Evolutionary conservation across 2,113 vertebrate species (phyloP).

Genomic region (Zapus hudsonius): DNA sequence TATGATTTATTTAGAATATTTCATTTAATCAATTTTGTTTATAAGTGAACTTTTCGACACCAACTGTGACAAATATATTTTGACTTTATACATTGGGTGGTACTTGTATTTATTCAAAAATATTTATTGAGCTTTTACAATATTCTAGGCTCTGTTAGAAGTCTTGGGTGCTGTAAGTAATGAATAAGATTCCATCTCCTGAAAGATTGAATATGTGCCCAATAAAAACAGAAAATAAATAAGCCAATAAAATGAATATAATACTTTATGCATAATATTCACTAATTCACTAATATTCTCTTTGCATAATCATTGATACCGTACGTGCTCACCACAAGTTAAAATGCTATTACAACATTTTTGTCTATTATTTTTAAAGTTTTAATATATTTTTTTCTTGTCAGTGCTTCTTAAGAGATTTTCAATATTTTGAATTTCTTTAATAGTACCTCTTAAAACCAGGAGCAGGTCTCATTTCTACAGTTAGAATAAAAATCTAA

Average conservation of each 20-base stretch:
- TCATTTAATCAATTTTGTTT: not conserved
- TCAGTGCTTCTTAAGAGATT: not conserved
- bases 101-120: conserved; percentile 4
- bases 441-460: not conserved
- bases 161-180: not conserved
- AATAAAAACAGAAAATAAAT: not conserved
- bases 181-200: not conserved
- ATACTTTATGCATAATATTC: not conserved
- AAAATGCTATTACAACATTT: not conserved
- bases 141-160: not conserved
- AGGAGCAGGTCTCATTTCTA: not conserved
- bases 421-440: not conserved
- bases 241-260: conserved; percentile 2
- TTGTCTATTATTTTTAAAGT: conserved; percentile 34
- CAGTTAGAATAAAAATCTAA: not conserved
- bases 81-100: not conserved
- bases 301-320: not conserved
- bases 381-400: conserved; percentile 13
- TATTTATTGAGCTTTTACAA: not conserved
- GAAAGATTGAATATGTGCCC: not conserved
- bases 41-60: not conserved
- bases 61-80: not conserved
- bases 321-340: not conserved
- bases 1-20: not conserved
- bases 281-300: not conserved